These are phyloP conservation scores for Xanthia icteritia DNA, from an alignment of 2,888 invertebrate genomes.

Conservation along the genomic window DNA sequence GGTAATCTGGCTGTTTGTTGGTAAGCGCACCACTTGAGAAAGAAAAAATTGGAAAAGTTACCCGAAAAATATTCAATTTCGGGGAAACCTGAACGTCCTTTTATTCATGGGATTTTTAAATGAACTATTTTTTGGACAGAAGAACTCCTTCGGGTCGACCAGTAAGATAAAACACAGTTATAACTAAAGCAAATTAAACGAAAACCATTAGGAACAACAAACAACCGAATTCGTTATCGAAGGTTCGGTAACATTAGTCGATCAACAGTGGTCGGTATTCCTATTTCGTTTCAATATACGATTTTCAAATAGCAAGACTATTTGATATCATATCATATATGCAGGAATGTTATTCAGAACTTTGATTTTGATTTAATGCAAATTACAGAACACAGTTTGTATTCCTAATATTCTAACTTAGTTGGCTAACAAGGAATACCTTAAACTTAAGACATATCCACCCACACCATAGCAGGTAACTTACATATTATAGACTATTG, in stretches of 20 bases:
- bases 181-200: too few species aligned
- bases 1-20: too few species aligned
- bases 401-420: slow-evolving; percentile 16
- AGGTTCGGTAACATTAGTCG: too few species aligned
- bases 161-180: too few species aligned
- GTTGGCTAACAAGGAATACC: slow-evolving; percentile 1
- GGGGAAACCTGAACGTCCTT: too few species aligned
- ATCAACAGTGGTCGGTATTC: background rate
- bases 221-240: background rate
- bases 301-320: slow-evolving; percentile 37
- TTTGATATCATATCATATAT: background rate
- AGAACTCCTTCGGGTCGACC: background rate
- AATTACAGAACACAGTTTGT: slow-evolving; percentile 28
- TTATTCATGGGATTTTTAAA: too few species aligned
- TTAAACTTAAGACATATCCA: slow-evolving; percentile 7
- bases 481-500: background rate
- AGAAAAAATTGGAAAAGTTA: too few species aligned
- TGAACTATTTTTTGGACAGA: too few species aligned
- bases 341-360: slow-evolving; percentile 18
- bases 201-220: background rate
- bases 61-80: too few species aligned
- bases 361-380: slow-evolving; percentile 10
- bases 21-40: too few species aligned
- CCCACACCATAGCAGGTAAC: background rate
- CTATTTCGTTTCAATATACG: slow-evolving; percentile 13